Base-by-base conservation (phyloP, 2,797 vertebrate species). In the Characodon lateralis region DNA sequence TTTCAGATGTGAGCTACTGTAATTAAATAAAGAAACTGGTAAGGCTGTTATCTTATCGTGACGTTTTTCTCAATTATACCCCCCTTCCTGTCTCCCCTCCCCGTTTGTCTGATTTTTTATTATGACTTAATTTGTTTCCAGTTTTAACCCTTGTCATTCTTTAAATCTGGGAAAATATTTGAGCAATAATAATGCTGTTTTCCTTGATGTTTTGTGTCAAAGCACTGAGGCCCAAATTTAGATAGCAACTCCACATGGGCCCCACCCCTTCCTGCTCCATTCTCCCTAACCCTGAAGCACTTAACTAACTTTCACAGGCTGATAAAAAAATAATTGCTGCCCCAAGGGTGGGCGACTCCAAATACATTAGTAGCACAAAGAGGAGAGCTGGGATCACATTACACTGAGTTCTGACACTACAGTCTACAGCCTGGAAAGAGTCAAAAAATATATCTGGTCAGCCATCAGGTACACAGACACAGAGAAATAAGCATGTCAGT, bases 231-330 rank as follows among this genome's bases (percentile, higher is more conserved):
- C 78, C 73, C 81, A 8, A 46, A 70, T 86, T 84, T 77, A 80
- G 85, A 82, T 58, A 39, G n/a, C 71, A 65, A 35, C 22, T 69
- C n/a, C 22, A 50, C 31, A 46, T 10, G 22, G 65, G 65, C 51
- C 46, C 13, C 50, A 12, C 35, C 28, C 68, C 76, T 48, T 1
- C 7, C 77, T 56, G 39, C 79, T 78, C 78, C 41, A 58, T 69
- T 80, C 83, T 71, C 77, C 77, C 78, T 74, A 76, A 73, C 72
- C 73, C 78, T 78, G 79, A 43, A 83, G 84, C 90, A 94, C 93
- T 93, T 91, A 88, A 82, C 90, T 87, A 91, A 86, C 77, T 94
- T 95, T 95, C 88, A 91, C 90, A 92, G 91, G 88, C 91, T 94
- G 90, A 92, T 95, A 89, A 94, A 95, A 74, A 91, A 86, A 88